Evolutionary conservation across 2,113 vertebrate species (phyloP).

Genomic region (Pachycephala philippinensis): DNA sequence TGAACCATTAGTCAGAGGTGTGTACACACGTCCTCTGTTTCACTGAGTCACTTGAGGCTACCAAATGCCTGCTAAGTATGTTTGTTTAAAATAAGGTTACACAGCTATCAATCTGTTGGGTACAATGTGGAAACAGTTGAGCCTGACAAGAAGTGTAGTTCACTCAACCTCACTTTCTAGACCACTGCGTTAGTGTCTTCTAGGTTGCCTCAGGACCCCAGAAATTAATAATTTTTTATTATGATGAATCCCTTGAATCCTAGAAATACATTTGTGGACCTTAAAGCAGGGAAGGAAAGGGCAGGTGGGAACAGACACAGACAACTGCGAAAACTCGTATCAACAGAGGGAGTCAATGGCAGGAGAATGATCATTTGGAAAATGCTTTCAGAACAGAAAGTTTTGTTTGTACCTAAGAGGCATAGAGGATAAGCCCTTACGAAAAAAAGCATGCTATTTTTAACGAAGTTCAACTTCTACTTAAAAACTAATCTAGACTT

Average conservation of each 20-base stretch:
- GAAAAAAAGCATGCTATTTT: background rate
- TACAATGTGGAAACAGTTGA: background rate
- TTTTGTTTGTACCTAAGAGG: background rate
- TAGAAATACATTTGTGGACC: background rate
- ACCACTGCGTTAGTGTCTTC: background rate
- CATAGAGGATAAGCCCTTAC: background rate
- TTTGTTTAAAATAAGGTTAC: background rate
- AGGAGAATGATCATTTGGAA: background rate
- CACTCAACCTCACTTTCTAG: background rate
- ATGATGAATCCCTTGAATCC: background rate
- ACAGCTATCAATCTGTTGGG: background rate
- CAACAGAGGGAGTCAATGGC: background rate
- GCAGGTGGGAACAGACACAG: background rate
- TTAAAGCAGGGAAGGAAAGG: background rate
- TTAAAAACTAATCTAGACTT: background rate
- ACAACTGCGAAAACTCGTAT: background rate
- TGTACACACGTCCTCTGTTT: background rate
- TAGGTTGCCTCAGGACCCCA: background rate
- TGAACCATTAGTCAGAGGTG: background rate
- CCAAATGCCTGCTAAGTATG: background rate
- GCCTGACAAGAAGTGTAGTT: background rate
- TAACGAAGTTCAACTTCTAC: background rate
- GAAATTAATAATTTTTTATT: background rate
- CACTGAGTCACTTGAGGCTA: background rate
- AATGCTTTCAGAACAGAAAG: background rate